Evolutionary conservation across 2,113 vertebrate species (phyloP), one percentile per base, ranked within the genome.

Genomic region (Penelope pileata): DNA sequence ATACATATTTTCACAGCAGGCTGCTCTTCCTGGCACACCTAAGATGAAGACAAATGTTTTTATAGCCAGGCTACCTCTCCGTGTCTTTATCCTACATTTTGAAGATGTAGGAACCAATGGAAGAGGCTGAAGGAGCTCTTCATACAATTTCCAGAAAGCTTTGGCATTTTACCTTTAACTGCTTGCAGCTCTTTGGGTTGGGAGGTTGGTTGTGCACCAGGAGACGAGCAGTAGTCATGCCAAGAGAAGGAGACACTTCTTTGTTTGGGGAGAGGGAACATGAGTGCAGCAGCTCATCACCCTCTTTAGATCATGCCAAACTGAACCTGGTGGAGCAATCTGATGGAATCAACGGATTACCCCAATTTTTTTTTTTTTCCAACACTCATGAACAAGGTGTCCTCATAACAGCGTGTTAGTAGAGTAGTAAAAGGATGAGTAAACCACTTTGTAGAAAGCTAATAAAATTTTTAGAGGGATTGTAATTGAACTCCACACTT

Each of bases 231-330:
- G 38, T 10, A 68, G 68, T 26, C 8, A 7, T 45, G 23, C 51
- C 48, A 80, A 88, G 30, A 10, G 9, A 32, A 69, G 63, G 18
- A 76, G 6, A 17, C 4, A 2, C 34, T 88, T 4, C 19, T 58
- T 58, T 32, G 4, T 10, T 6, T 30, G 22, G n/a, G 13, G 27
- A 38, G 73, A 26, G 54, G 64, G 56, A 67, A 45, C 18, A 18
- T 5, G 32, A 2, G 3, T 0, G 1, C 34, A 59, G 34, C 62
- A 69, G 27, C 76, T 53, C 74, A 24, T 36, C 0, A 0, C 27
- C 59, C 21, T 40, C 9, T 40, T 86, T 27, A 59, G 26, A 14
- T 7, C 14, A 6, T 6, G 50, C 54, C 47, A 78, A 50, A 83
- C 0, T 7, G 17, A 34, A 30, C 11, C 23, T 3, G 24, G 18